Evolutionary conservation across 2,888 invertebrate species (phyloP).

Genomic region (Nowickia ferox): DNA sequence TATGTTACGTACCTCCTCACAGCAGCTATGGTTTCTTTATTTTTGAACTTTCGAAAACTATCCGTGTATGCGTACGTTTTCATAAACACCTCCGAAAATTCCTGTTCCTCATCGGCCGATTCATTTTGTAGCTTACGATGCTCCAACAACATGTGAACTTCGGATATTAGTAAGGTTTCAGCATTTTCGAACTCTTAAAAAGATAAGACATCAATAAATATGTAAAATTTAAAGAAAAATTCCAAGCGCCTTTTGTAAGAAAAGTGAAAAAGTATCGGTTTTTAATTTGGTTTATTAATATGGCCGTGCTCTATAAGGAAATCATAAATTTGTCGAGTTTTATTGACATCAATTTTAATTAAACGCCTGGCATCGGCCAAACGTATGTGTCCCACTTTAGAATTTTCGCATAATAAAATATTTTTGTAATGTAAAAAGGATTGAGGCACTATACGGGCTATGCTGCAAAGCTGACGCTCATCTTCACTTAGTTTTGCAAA

Average conservation of each 20-base stretch:
- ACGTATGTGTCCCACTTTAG: constrained; percentile 89
- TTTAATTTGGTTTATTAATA: constrained; percentile 85
- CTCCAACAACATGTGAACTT: constrained; percentile 97
- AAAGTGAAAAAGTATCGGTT: constrained; percentile 29
- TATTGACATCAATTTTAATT: constrained; percentile 96
- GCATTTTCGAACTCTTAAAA: constrained; percentile 97
- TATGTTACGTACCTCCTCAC: constrained; percentile 90
- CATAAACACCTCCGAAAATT: constrained; percentile 99
- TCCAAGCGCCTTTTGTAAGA: constrained; percentile 61
- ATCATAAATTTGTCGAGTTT: constrained; percentile 94
- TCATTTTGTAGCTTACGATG: constrained; percentile 99
- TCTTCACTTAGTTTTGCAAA: constrained; percentile 88
- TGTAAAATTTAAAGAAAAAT: not conserved
- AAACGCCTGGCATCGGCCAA: constrained; percentile 92
- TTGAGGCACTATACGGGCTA: constrained; percentile 89
- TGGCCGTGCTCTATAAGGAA: constrained; percentile 89
- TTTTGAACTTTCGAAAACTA: constrained; percentile 98
- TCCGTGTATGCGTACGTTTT: constrained; percentile 98
- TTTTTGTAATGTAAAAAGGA: constrained; percentile 91
- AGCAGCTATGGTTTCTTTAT: constrained; percentile 98
- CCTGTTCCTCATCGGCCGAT: constrained; percentile 98
- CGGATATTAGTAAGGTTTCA: constrained; percentile 97
- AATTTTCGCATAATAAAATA: constrained; percentile 89
- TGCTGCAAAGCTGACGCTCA: constrained; percentile 91
- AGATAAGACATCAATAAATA: constrained; percentile 11